Percentiles rank a stretch among this genome's conserved stretches.
Evolutionary conservation across 2,888 invertebrate genomes (phyloP).

Genomic region (Apamea epomidion): DNA sequence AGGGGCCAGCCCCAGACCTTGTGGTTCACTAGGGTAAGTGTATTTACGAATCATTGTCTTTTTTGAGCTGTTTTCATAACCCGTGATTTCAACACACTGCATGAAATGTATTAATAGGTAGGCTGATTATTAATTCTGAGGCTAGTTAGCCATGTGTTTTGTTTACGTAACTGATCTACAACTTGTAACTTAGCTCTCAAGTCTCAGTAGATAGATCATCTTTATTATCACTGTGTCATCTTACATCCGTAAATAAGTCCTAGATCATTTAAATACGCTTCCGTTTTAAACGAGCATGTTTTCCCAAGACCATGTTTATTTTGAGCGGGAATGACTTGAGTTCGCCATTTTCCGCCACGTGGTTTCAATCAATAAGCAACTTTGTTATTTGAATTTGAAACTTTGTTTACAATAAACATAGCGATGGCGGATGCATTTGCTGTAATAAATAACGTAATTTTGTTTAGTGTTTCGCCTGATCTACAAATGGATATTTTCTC

Average conservation of each 20-base stretch:
- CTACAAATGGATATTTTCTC: neutral
- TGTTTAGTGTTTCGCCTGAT: neutral
- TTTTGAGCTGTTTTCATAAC: neutral
- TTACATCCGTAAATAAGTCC: slow-evolving; percentile 10
- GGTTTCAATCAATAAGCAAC: slow-evolving; percentile 45
- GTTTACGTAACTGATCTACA: neutral
- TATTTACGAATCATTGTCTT: neutral
- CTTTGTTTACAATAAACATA: slow-evolving; percentile 35
- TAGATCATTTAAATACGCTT: slow-evolving; percentile 36
- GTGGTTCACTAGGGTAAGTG: slow-evolving; percentile 96
- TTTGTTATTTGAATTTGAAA: slow-evolving; percentile 25
- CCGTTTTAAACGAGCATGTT: slow-evolving; percentile 67
- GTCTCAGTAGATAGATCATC: neutral
- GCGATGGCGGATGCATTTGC: slow-evolving; percentile 14
- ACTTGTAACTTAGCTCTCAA: neutral
- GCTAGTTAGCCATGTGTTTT: neutral
- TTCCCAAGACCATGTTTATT: slow-evolving; percentile 51
- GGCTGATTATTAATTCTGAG: neutral
- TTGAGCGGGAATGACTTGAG: slow-evolving; percentile 30
- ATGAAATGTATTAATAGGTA: neutral
- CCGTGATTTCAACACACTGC: neutral
- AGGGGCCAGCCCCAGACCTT: slow-evolving; percentile 95
- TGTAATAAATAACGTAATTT: slow-evolving; percentile 22
- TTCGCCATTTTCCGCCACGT: slow-evolving; percentile 40
- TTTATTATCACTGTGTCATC: slow-evolving; percentile 10